Base-by-base conservation (phyloP, 2,888 invertebrate genomes). In the Dasypogon diadema region DNA sequence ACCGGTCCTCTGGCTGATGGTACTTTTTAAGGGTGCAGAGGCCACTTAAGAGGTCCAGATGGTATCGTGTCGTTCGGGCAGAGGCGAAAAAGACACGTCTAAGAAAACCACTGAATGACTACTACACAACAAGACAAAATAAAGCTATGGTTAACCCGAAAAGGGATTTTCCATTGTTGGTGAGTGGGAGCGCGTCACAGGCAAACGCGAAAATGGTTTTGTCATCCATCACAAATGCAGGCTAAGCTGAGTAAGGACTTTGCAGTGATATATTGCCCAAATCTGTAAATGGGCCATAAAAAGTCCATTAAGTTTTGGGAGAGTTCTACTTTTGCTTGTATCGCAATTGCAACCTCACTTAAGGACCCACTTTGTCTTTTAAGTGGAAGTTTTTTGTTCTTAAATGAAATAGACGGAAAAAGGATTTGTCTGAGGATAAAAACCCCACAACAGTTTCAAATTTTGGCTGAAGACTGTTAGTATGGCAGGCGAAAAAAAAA, bases 161-260 rank as follows among this genome's bases (percentile, higher is more conserved):
- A 65, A 46, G 42, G 65, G 65, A 65, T 65, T 65, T 46, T 16
- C 5, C 51, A 16, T 51, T 51, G 24, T 4, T 8, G 4, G 10
- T 58, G 58, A 14, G 6, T 58, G 58, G 14, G 6, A 12, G n/a
- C 18, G 37, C n/a, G 37, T 10, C 5, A 14, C 22, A 10, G n/a
- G 12, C 21, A 34, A 12, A 42, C 21, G 60, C 22, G 37, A 21
- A 60, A 60, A 30, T 60, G 60, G 60, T 60, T 60, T 60, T 34
- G 65, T 65, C 65, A 65, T 65, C 65, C 26, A 65, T 65, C 65
- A 65, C 65, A 48, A 22, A 48, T 48, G 48, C 48, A 14, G 2
- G 46, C 46, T 24, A 37, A 60, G 18, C 30, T n/a, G 14, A 63
- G 12, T 24, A 18, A 65, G 48, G 24, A 46, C 8, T 37, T 65